Percentiles rank a stretch among this genome's conserved stretches.
Evolutionary conservation across 2,113 vertebrate genomes (phyloP).

Genomic region (Percina caprodes): DNA sequence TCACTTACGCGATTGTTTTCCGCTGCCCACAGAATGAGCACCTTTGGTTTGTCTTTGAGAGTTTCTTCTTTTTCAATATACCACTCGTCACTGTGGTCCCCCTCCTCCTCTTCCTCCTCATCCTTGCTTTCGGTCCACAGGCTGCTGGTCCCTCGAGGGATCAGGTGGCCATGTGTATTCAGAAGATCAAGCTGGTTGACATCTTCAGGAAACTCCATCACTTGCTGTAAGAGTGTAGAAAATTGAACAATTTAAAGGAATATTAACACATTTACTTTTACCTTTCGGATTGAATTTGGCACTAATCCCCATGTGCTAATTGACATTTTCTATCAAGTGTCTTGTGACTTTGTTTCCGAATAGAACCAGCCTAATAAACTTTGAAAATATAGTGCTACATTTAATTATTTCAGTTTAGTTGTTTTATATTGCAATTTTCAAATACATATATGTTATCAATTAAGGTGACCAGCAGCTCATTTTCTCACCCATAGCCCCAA

Average conservation of each 20-base stretch:
- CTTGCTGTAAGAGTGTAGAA: not conserved
- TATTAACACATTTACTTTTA: not conserved
- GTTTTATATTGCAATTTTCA: not conserved
- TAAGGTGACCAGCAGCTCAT: not conserved
- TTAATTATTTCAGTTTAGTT: not conserved
- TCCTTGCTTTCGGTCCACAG: conserved; percentile 75
- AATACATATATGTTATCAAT: not conserved
- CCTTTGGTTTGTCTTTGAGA: conserved; percentile 69
- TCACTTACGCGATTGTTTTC: conserved; percentile 81
- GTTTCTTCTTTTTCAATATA: conserved; percentile 75
- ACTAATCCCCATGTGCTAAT: not conserved
- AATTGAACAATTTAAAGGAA: not conserved
- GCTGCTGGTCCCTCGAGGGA: conserved; percentile 77
- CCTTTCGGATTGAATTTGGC: not conserved
- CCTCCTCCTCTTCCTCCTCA: conserved; percentile 68
- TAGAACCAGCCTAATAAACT: not conserved
- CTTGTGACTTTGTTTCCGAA: not conserved
- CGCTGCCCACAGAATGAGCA: conserved; percentile 82
- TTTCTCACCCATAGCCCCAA: too few species aligned
- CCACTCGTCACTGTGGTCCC: conserved; percentile 76
- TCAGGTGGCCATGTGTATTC: conserved; percentile 78
- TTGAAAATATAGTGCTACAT: not conserved
- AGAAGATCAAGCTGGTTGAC: conserved; percentile 84
- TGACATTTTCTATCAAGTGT: not conserved
- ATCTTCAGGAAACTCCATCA: conserved; percentile 82